phyloP scores from a whole-genome alignment of 2,888 invertebrate genomes.

The Parascotia fuliginaria region DNA sequence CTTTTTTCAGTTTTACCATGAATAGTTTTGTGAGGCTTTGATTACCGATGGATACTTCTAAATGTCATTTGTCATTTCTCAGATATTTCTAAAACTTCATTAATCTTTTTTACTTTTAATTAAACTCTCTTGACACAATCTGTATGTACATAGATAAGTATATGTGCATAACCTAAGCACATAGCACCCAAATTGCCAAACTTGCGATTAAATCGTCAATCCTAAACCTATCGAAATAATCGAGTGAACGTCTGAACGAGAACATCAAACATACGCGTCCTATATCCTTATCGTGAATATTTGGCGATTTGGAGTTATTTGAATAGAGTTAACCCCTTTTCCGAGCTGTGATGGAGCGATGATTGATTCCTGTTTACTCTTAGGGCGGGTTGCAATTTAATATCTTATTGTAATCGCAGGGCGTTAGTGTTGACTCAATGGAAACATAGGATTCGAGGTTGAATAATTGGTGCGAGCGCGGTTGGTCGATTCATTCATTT shows the following conservation, averaged over 20 bases:
- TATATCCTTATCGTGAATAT: constrained; percentile 57
- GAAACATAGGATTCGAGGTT: constrained; percentile 28
- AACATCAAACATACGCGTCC: constrained; percentile 36
- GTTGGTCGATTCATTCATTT: too few relatives aligned
- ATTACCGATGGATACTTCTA: too few relatives aligned
- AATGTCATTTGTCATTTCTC: too few relatives aligned
- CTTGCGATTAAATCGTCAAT: background rate
- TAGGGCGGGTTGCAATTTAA: constrained; percentile 68
- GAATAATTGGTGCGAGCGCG: constrained; percentile 3
- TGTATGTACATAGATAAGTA: background rate
- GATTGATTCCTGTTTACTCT: constrained; percentile 84
- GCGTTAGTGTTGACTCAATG: constrained; percentile 60
- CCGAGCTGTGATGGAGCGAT: constrained; percentile 72
- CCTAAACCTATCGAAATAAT: background rate
- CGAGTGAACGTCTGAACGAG: background rate
- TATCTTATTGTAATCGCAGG: constrained; percentile 82
- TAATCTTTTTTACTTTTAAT: too few relatives aligned
- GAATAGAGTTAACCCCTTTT: constrained; percentile 79
- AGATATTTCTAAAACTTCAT: too few relatives aligned
- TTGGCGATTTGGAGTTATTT: constrained; percentile 69
- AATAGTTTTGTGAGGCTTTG: too few relatives aligned
- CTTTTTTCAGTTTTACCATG: too few relatives aligned
- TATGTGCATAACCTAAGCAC: background rate
- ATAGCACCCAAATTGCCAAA: background rate
- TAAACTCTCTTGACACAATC: background rate